Evolutionary conservation across 1,140 invertebrate species (phyloP).

Genomic region (Kradibia gibbosae): DNA sequence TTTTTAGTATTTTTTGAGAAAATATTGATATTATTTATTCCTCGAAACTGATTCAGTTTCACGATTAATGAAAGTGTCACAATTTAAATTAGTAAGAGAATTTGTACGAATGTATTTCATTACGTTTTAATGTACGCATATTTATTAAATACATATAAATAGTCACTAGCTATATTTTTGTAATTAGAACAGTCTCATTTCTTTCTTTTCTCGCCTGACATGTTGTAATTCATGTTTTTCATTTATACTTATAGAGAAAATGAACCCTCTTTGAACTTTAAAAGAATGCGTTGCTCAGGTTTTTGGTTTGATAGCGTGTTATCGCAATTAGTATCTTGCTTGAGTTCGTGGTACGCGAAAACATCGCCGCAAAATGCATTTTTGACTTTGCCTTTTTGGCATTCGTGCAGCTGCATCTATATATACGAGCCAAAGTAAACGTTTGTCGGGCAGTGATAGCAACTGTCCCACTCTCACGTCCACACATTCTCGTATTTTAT

Average conservation of each 20-base stretch:
- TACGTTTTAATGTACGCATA: too few relatives aligned
- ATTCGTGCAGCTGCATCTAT: neutral
- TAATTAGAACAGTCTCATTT: neutral
- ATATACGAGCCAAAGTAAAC: conserved; percentile 20
- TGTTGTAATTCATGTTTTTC: neutral
- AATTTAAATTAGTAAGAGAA: too few relatives aligned
- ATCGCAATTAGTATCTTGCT: conserved; percentile 42
- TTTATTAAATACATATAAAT: too few relatives aligned
- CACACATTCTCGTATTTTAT: too few relatives aligned
- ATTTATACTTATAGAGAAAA: neutral
- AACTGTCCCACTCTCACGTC: too few relatives aligned
- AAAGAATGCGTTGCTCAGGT: neutral
- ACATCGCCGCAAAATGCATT: conserved; percentile 21
- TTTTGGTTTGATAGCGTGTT: conserved; percentile 1
- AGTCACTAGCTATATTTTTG: too few relatives aligned
- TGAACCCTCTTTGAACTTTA: neutral
- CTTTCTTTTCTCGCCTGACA: neutral
- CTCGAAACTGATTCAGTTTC: too few relatives aligned
- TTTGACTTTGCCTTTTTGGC: conserved; percentile 20
- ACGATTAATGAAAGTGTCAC: too few relatives aligned
- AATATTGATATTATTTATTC: too few relatives aligned
- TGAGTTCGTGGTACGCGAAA: neutral
- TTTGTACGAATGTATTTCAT: too few relatives aligned
- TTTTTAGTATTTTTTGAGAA: too few relatives aligned
- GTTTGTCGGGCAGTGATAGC: conserved; percentile 34